These are phyloP conservation scores for Hyposoter didymator DNA, from an alignment of 2,888 invertebrate genomes.

Conservation along the genomic window DNA sequence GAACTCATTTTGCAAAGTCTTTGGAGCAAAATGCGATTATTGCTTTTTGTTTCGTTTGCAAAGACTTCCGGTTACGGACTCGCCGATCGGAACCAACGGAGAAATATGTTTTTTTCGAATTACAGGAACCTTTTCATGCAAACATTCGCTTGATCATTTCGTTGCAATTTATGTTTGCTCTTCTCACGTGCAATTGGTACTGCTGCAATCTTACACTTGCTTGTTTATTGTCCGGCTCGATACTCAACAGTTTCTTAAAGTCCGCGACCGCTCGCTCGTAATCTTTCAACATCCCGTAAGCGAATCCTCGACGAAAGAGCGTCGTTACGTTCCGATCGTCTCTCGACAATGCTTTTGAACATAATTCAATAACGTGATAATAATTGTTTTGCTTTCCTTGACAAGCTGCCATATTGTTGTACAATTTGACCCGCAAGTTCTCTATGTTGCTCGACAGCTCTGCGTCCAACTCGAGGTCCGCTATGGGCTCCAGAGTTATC, in stretches of 20 bases:
- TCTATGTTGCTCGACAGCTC: conserved; percentile 85
- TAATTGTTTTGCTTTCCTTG: conserved; percentile 89
- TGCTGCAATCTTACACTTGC: conserved; percentile 86
- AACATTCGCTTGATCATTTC: conserved; percentile 87
- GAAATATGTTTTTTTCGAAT: too few relatives aligned
- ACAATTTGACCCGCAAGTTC: conserved; percentile 88
- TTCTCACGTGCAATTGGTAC: conserved; percentile 86
- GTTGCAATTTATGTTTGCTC: conserved; percentile 87
- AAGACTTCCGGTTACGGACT: neutral
- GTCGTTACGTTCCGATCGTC: conserved; percentile 85
- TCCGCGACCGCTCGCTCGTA: conserved; percentile 88
- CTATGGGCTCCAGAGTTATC: conserved; percentile 86
- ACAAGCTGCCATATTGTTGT: conserved; percentile 93
- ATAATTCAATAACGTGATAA: conserved; percentile 88
- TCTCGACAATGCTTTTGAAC: conserved; percentile 83
- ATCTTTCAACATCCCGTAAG: conserved; percentile 86
- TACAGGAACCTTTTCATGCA: conserved; percentile 59
- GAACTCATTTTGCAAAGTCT: too few relatives aligned
- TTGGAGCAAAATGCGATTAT: neutral
- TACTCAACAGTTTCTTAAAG: conserved; percentile 85
- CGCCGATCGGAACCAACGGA: neutral
- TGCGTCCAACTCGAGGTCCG: conserved; percentile 84
- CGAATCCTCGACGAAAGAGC: conserved; percentile 85
- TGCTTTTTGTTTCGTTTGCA: neutral
- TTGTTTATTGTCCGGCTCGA: conserved; percentile 89